phyloP scores from a whole-genome alignment of 2,888 invertebrate species.

The Thereva unica region DNA sequence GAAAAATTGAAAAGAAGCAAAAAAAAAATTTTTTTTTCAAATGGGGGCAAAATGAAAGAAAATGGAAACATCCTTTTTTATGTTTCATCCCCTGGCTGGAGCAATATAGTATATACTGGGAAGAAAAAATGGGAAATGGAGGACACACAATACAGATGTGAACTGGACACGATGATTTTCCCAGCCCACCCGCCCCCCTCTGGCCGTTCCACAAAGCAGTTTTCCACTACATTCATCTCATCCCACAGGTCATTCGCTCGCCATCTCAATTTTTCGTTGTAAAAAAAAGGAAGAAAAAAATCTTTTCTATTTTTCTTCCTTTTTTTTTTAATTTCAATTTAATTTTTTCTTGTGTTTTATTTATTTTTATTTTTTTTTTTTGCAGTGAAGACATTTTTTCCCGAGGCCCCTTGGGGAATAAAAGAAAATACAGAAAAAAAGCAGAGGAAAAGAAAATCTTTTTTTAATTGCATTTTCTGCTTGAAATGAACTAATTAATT shows the following conservation, averaged over 20 bases:
- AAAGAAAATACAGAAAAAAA: constrained; percentile 41
- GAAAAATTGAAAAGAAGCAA: constrained; percentile 32
- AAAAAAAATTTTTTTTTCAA: constrained; percentile 14
- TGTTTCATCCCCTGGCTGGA: constrained; percentile 24
- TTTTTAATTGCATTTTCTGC: constrained; percentile 54
- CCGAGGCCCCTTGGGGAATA: constrained; percentile 29
- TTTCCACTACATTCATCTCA: too few species aligned
- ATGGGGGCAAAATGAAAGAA: constrained; percentile 21
- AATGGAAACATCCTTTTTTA: constrained; percentile 37
- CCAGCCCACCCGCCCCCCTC: not conserved
- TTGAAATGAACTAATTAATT: constrained; percentile 55
- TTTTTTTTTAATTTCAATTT: constrained; percentile 36
- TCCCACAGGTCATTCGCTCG: constrained; percentile 11
- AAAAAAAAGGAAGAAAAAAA: constrained; percentile 14
- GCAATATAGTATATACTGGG: not conserved
- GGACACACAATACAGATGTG: constrained; percentile 32
- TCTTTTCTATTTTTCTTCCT: constrained; percentile 30
- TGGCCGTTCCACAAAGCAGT: not conserved
- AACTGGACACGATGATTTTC: constrained; percentile 21
- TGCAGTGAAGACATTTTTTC: constrained; percentile 12
- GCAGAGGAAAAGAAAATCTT: constrained; percentile 41
- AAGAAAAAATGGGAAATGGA: too few species aligned
- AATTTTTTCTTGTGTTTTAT: constrained; percentile 18
- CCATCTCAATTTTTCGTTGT: constrained; percentile 26
- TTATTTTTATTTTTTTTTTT: constrained; percentile 27